phyloP scores from a whole-genome alignment of 2,113 vertebrate species.

The Syrmaticus mikado region DNA sequence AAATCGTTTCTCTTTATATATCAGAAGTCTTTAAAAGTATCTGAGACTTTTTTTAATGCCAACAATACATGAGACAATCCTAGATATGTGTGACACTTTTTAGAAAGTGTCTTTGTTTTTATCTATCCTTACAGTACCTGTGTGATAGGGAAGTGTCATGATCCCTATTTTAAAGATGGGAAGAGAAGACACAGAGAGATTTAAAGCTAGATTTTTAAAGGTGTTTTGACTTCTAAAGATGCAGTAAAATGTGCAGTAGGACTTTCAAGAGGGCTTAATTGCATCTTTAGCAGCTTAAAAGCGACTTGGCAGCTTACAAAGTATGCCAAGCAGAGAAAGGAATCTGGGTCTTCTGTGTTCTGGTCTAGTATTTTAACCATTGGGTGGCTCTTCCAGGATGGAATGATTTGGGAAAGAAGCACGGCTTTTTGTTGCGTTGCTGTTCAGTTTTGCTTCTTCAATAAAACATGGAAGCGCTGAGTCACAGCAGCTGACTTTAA shows the following conservation, averaged over 20 bases:
- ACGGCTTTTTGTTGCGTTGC: not conserved
- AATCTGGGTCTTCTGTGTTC: constrained; percentile 41
- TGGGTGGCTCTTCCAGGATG: not conserved
- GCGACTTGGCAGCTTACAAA: not conserved
- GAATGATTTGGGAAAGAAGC: not conserved
- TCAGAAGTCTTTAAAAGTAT: constrained; percentile 49
- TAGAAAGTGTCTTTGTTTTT: constrained; percentile 64
- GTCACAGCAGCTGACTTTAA: not conserved
- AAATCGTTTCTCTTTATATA: not conserved
- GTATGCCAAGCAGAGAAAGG: not conserved
- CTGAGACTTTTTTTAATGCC: constrained; percentile 44
- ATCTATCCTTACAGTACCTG: constrained; percentile 8
- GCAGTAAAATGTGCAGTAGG: constrained; percentile 50
- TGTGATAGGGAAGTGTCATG: constrained; percentile 54
- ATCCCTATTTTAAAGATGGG: constrained; percentile 56
- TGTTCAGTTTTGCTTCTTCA: not conserved
- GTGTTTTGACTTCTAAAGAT: constrained; percentile 69
- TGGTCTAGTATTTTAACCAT: not conserved
- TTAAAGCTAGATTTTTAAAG: constrained; percentile 60
- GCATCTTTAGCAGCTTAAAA: constrained; percentile 43
- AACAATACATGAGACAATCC: constrained; percentile 60
- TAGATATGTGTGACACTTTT: constrained; percentile 47
- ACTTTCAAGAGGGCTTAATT: constrained; percentile 65
- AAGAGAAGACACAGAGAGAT: constrained; percentile 52
- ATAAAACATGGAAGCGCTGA: not conserved